Percentiles rank a stretch among this genome's conserved stretches.
phyloP scores from a whole-genome alignment of 2,113 vertebrate genomes.

The Nannospalax galili region DNA sequence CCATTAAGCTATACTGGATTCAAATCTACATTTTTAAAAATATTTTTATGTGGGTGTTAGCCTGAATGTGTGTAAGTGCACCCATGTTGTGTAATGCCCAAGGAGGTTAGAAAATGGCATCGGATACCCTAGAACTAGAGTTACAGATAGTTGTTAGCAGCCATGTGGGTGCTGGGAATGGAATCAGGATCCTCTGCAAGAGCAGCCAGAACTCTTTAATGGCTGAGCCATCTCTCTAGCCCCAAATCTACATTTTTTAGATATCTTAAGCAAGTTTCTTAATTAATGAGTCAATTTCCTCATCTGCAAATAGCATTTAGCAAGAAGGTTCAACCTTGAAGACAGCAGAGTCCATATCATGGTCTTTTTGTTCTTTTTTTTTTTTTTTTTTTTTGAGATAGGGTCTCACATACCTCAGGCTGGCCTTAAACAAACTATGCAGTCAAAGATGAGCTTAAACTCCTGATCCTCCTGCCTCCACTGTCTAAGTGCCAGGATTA shows the following conservation, averaged over 20 bases:
- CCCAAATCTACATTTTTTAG: no score
- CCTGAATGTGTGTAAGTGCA: no score
- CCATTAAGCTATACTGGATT: not conserved
- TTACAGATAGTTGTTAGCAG: no score
- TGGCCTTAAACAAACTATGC: no score
- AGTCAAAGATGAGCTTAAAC: not conserved
- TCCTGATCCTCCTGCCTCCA: not conserved
- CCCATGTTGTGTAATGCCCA: no score
- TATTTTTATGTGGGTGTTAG: no score
- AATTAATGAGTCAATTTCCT: not conserved
- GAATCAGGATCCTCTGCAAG: no score
- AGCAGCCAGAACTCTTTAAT: no score
- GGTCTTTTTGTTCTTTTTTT: not conserved
- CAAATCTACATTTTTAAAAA: conserved; percentile 41
- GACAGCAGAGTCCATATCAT: not conserved
- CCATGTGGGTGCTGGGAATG: no score
- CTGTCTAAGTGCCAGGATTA: not conserved
- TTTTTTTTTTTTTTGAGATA: not conserved
- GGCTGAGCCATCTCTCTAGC: no score
- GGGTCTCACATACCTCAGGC: not conserved
- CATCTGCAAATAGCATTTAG: not conserved
- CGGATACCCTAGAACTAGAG: no score
- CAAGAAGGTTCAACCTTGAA: not conserved
- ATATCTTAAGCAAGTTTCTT: not conserved
- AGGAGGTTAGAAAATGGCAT: no score